Base-by-base conservation (phyloP, 2,888 invertebrate genomes). In the Spilosoma lubricipeda region DNA sequence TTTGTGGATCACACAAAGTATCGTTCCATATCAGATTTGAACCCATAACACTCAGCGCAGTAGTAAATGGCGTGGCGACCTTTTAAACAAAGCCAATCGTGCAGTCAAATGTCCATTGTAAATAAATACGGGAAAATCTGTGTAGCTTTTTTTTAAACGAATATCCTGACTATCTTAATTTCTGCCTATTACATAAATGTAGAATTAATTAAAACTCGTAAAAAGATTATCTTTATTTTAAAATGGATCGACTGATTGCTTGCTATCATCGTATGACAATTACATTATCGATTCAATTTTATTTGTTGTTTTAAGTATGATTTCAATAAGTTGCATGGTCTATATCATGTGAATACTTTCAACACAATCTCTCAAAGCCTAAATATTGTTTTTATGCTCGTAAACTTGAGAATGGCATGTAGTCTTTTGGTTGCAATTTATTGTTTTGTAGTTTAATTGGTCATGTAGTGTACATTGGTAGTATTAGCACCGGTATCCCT, bases 201-300 rank as follows among this genome's bases (percentile, higher is more conserved):
- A 13, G n/a, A 13, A 59, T 27, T 59, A 13, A 59, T 27, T 59
- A 13, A 59, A 27, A 59, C 59, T 27, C 13, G 27, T 27, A 13
- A 59, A 56, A 59, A 13, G 1, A 27, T 59, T 59, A 30, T 63
- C 63, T 30, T 63, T 18, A 63, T 70, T 63, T 63, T 30, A 42
- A 30, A 8, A 23, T 67, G 70, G 70, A 78, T 74, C 72, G 48
- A 73, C 63, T 83, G 79, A 76, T 77, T 67, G 45, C 66, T 11
- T 45, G 85, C 77, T 82, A 77, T 63, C 74, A 77, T 79, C 77
- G 75, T 82, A 66, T 70, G 66, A 67, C 52, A 52, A 33, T 77
- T 75, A 77, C 74, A 33, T 77, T 75, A 77, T 77, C 76, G 64
- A 75, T 74, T 70, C 59, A 63, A n/a, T 39, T n/a, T n/a, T 36